Evolutionary conservation across 2,113 vertebrate species (phyloP).

Genomic region (Zosterops japonicus): DNA sequence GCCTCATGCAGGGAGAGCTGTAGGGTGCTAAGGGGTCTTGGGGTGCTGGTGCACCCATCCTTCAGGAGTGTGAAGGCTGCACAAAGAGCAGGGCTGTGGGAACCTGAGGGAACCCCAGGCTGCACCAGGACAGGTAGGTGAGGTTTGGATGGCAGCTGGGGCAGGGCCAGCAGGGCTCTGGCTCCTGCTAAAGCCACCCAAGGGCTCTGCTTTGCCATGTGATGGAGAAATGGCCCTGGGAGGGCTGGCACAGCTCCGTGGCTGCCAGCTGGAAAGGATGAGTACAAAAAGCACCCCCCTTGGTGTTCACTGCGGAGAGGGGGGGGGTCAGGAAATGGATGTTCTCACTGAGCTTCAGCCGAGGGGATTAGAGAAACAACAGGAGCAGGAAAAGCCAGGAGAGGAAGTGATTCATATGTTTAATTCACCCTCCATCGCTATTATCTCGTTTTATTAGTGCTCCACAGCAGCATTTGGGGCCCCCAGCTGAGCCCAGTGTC

Average conservation of each 20-base stretch:
- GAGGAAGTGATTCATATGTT: slow-evolving; percentile 58
- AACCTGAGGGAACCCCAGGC: neutral
- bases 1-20: neutral
- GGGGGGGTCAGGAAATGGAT: neutral
- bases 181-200: neutral
- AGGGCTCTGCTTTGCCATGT: neutral
- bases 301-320: rapidly evolving
- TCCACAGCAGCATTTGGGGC: rapidly evolving
- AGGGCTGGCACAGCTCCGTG: neutral
- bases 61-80: rapidly evolving
- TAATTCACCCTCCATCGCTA: slow-evolving; percentile 11
- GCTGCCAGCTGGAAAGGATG: neutral
- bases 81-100: neutral
- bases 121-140: neutral
- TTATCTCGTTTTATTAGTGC: neutral
- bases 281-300: neutral
- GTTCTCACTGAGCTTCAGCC: neutral
- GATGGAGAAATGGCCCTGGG: neutral
- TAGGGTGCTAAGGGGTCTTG: neutral
- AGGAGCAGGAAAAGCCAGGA: neutral
- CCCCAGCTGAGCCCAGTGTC: neutral
- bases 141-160: neutral
- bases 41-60: neutral
- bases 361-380: neutral
- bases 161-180: neutral